Base-by-base conservation (phyloP, 2,797 vertebrate species). In the Paramormyrops hopkinsi region DNA sequence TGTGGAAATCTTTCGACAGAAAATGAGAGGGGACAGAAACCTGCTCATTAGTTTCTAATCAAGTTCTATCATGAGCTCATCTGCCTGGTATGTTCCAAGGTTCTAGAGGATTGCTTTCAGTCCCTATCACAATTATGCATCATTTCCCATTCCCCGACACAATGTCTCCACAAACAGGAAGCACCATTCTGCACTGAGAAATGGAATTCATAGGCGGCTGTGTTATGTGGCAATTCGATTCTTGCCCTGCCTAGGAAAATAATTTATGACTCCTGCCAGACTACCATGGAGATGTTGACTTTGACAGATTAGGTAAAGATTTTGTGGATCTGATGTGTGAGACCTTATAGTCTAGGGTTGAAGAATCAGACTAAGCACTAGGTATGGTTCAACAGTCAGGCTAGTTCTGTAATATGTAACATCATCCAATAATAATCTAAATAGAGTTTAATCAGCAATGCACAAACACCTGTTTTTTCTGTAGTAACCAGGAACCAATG, bases 131-230 rank as follows among this genome's bases (percentile, higher is more conserved):
- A 48, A 79, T 69, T 8, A 76, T 90, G 88, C 46, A 89, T 91
- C 87, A 88, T 88, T 46, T 7, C 62, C 33, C 51, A 54, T 2
- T 51, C 25, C 56, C 56, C n/a, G 56, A 53, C 53, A 59, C 37
- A 83, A 50, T 85, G 86, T 87, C 53, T 73, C 37, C 56, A 82
- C 53, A 88, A 44, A 53, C 37, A 17, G 56, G 62, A 48, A 44
- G 37, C 19, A 62, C 33, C 44, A 41, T 41, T n/a, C 53, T 4
- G 11, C 50, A 17, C 8, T 88, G 41, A 37, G 65, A 86, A 69
- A 88, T 86, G 53, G 73, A 84, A 88, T 62, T 90, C 87, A 48
- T 59, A 85, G 25, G 89, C 53, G 46, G 29, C 84, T 88, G 41
- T 54, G 56, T 87, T 83, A 84, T 11, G 86, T 44, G 56, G 86